Evolutionary conservation across 2,797 vertebrate species (phyloP), one percentile per base, ranked within the genome.

Genomic region (Gymnothorax javanicus): DNA sequence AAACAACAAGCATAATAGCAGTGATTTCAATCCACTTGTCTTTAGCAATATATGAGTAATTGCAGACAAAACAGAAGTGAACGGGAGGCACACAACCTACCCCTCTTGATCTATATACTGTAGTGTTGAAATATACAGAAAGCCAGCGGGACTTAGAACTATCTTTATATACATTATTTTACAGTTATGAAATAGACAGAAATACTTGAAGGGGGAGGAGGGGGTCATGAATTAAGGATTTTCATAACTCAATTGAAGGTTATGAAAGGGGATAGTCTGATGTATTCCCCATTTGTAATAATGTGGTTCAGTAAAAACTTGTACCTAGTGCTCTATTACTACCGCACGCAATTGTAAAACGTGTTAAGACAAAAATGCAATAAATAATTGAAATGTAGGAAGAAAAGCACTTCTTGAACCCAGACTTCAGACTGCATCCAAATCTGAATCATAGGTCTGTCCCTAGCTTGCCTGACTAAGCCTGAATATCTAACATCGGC

Each of bases 131-230:
- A 92, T 88, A 33, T 79, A 71, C 59, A 93, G 91, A 87, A 90
- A 90, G 85, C 91, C 85, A 91, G 87, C 83, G 89, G 88, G 75
- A 54, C 79, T 91, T 27, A 75, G 4, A 69, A 13, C 73, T 69
- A 83, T 84, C 64, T 23, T 86, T 93, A 94, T 95, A 91, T 94
- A 94, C 94, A 95, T 88, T 89, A 91, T 82, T 86, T 86, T 83
- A 85, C 89, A 89, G 86, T 93, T 73, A 12, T 62, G 87, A 90
- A 90, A 56, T 79, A 52, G 75, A 52, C 50, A 79, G 75, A 52
- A 79, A 43, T 79, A 54, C 50, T 52, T 43, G 75, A 54, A 58
- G 82, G 86, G 75, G 75, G 54, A 20, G 75, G 88, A 90, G 88
- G 64, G 56, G 79, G 84, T 69, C 79, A 82, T 77, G 52, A 43